Evolutionary conservation across 2,113 vertebrate genomes (phyloP), one percentile per base, ranked within the genome.

Genomic region (Elgaria multicarinata): DNA sequence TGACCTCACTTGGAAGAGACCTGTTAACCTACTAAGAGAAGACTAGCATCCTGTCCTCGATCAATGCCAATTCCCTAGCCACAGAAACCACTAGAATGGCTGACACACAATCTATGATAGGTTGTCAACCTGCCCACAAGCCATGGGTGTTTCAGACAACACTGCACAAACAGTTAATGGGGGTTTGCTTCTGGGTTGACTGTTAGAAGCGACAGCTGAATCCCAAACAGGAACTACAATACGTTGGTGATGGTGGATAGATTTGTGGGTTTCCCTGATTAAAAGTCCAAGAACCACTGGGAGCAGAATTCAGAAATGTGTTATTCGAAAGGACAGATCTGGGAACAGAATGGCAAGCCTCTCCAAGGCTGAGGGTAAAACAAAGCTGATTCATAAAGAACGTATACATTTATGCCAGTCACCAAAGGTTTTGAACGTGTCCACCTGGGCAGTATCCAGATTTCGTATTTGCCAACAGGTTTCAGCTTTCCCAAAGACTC

Each of bases 231-330:
- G 44, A 62, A 53, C 44, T 55, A 31, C n/a, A 67, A 77, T 44
- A 84, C 78, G 78, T 85, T 67, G 74, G 46, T 77, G n/a, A 58
- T 67, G 74, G 46, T 77, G n/a, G 72, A 77, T 44, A 84, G 77
- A 89, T 85, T 55, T 74, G 64, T 77, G 44, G 72, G 42, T 78
- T 31, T 8, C n/a, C 87, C 69, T 58, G 50, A 42, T 53, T n/a
- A 77, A 82, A 53, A 66, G 33, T 44, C 44, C 42, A n/a, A n/a
- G 62, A 78, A 78, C 12, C 72, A 55, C 36, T 77, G 82, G 74
- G 44, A 78, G 22, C 26, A 28, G 44, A 75, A 88, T 6, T 82
- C 36, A 39, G 55, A 28, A 53, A 53, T 26, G 31, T 88, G 71
- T 89, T 26, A 74, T 50, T 77, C 53, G 82, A 58, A 77, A 12